Percentiles rank a stretch among this genome's conserved stretches.
These are phyloP conservation scores for Ptilodon capucinus DNA, from an alignment of 2,888 invertebrate species.

Conservation along the genomic window DNA sequence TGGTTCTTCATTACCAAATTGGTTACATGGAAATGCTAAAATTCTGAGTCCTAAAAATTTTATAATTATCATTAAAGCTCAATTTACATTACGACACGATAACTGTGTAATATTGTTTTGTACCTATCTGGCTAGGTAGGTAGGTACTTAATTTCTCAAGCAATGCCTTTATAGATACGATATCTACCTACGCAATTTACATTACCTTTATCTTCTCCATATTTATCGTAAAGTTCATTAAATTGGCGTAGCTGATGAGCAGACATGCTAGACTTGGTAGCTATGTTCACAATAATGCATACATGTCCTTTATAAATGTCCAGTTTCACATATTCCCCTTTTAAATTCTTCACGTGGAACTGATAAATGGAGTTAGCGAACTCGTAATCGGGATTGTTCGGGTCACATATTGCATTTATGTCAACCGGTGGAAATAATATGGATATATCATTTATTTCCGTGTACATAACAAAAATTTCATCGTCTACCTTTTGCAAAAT, in stretches of 20 bases:
- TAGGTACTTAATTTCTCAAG: too few relatives aligned
- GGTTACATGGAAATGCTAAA: conserved; percentile 26
- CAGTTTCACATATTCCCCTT: conserved; percentile 9
- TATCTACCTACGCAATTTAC: too few relatives aligned
- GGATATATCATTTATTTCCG: not conserved
- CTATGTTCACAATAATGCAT: conserved; percentile 14
- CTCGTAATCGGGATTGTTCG: conserved; percentile 13
- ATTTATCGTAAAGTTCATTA: conserved; percentile 14
- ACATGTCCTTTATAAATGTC: conserved; percentile 13
- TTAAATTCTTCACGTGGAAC: conserved; percentile 13
- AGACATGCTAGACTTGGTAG: conserved; percentile 1
- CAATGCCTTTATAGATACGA: too few relatives aligned
- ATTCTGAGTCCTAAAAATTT: conserved; percentile 20
- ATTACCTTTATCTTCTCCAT: conserved; percentile 14
- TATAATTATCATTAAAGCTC: too few relatives aligned
- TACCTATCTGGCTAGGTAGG: too few relatives aligned
- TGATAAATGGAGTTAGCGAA: conserved; percentile 10
- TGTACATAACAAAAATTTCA: not conserved
- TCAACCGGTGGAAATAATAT: not conserved
- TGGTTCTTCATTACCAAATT: conserved; percentile 13
- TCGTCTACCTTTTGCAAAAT: conserved; percentile 3
- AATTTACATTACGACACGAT: too few relatives aligned
- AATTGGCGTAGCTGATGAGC: conserved; percentile 6
- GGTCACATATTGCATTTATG: not conserved
- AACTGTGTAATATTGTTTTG: too few relatives aligned